Evolutionary conservation across 2,113 vertebrate species (phyloP).

Genomic region (Lepidothrix coronata): DNA sequence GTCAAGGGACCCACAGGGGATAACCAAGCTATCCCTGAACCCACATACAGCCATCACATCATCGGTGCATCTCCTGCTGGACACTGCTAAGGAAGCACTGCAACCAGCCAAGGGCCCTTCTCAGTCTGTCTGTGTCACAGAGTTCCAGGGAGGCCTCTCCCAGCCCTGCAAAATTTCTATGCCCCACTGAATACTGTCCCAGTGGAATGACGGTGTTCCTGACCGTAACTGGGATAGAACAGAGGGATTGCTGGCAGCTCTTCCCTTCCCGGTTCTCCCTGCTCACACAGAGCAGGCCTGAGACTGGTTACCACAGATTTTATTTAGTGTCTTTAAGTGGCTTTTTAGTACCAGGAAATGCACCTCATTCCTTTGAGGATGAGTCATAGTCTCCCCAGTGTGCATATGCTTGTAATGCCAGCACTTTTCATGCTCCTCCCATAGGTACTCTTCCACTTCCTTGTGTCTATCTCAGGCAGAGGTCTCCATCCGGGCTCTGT

Average conservation of each 20-base stretch:
- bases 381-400: neutral
- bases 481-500: neutral
- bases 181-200: accelerated
- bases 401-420: neutral
- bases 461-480: too few relatives aligned
- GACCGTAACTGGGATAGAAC: neutral
- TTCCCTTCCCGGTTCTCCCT: neutral
- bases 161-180: neutral
- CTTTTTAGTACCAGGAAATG: neutral
- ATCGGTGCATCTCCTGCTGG: neutral
- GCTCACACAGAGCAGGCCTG: neutral
- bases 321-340: neutral
- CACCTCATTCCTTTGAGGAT: neutral
- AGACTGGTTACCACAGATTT: neutral
- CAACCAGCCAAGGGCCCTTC: neutral
- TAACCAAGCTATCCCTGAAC: accelerated
- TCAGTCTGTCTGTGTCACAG: neutral
- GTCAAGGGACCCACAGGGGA: accelerated
- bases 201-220: neutral
- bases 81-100: neutral
- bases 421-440: neutral
- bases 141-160: neutral
- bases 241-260: neutral
- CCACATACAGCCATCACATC: accelerated
- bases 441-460: neutral